Base-by-base conservation (phyloP, 2,113 vertebrate genomes). In the Urocitellus parryii region DNA sequence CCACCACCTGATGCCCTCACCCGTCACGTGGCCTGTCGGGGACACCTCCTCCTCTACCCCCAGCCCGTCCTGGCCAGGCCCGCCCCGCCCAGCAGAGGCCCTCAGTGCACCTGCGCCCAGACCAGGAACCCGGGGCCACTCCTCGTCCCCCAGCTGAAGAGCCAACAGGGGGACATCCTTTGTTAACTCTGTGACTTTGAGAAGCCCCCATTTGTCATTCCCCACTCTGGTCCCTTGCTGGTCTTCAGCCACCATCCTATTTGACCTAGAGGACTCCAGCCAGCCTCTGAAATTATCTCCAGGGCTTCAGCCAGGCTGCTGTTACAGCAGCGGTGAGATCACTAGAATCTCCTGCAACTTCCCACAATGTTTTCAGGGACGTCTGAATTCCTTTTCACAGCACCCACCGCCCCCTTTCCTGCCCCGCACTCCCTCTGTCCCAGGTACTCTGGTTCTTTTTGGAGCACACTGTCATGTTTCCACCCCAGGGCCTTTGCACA, bases 41-140 rank as follows among this genome's bases (percentile, higher is more conserved):
- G 24, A 61, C 2, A 12, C 12, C 53, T 29, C 29, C 61, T 37
- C 37, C 0, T 12, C 29, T 29, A 42, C 58, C 53, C 13, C 3
- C 37, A 20, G 14, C 25, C 39, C 1, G 0, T 0, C 2, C n/a
- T 39, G 22, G 4, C 25, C 45, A n/a, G n/a, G 14, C 39, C 51
- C n/a, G 42, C 27, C n/a, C 6, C 48, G 3, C 13, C 8, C 9
- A 2, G 42, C 8, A 27, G 6, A 53, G 0, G 56, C 58, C 7
- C 61, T 32, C 70, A 18, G 0, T 17, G 63, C 63, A 29, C 45
- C 70, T 48, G 25, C 32, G 29, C 22, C 58, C 94, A 8, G 24
- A 13, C 63, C 39, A 24, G 78, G 24, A 48, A 13, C 72, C 56
- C 14, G 20, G 68, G 48, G 29, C 25, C 25, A 1, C 39, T 56